Conservation (phyloP, 2,888 invertebrate species). For the Zonitis immaculata region DNA sequence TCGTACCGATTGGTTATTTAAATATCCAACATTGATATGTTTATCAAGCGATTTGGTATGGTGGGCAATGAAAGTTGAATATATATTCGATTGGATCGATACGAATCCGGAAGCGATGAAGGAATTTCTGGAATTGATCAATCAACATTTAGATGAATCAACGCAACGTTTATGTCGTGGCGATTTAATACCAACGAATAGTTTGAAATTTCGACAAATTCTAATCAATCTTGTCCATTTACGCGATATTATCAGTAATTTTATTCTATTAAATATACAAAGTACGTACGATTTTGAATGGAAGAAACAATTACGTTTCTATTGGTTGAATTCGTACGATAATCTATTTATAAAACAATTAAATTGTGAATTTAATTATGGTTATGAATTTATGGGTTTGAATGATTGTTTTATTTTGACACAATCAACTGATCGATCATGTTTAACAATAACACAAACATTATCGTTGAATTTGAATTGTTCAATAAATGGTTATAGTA, state of each 20-base stretch:
- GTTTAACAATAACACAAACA: constrained; percentile 89
- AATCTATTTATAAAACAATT: constrained; percentile 81
- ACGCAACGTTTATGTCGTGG: too few relatives aligned
- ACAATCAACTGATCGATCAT: constrained; percentile 87
- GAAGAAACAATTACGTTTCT: constrained; percentile 91
- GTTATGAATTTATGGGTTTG: constrained; percentile 93
- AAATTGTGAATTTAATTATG: constrained; percentile 82
- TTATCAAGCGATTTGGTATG: constrained; percentile 81
- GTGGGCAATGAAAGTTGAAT: constrained; percentile 96
- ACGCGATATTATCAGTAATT: constrained; percentile 80
- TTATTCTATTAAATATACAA: constrained; percentile 75
- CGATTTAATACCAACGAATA: too few relatives aligned
- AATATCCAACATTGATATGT: constrained; percentile 68
- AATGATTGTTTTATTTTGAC: constrained; percentile 89
- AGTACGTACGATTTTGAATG: constrained; percentile 85
- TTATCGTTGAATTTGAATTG: constrained; percentile 88
- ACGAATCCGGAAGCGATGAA: constrained; percentile 95
- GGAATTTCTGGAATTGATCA: constrained; percentile 74
- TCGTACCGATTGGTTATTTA: constrained; percentile 83
- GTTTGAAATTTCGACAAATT: constrained; percentile 82
- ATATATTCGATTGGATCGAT: constrained; percentile 82
- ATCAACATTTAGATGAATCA: constrained; percentile 78
- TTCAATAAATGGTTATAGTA: constrained; percentile 81
- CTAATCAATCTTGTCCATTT: constrained; percentile 91
- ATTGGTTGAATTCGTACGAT: constrained; percentile 80